Percentiles rank a stretch among this genome's conserved stretches.
These are phyloP conservation scores for Calameuta idolon DNA, from an alignment of 2,888 invertebrate genomes.

Conservation along the genomic window DNA sequence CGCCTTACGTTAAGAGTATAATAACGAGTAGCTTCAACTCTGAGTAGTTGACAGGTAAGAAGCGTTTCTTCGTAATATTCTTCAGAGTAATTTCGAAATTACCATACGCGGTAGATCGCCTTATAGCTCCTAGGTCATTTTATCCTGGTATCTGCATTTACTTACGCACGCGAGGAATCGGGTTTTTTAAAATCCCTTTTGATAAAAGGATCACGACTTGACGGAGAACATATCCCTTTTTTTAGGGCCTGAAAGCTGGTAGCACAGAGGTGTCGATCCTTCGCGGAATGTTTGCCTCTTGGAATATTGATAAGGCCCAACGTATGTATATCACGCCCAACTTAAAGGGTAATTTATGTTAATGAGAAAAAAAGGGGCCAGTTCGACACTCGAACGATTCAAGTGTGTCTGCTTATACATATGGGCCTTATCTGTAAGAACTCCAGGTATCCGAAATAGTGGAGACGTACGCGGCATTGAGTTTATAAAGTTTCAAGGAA, in stretches of 20 bases:
- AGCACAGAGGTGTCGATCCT: background rate
- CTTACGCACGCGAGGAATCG: background rate
- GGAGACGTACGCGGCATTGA: background rate
- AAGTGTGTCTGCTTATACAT: background rate
- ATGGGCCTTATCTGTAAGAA: background rate
- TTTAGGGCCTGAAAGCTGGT: background rate
- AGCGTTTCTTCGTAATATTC: background rate
- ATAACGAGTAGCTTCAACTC: background rate
- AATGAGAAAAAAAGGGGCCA: background rate
- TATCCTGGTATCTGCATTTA: background rate
- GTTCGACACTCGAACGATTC: background rate
- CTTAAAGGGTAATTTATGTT: background rate
- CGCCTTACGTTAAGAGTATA: background rate
- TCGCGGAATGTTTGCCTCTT: background rate
- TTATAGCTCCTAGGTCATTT: background rate
- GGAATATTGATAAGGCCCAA: background rate
- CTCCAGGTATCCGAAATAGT: background rate
- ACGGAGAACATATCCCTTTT: background rate
- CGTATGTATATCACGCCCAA: background rate
- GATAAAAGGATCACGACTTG: background rate
- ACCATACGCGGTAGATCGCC: background rate
- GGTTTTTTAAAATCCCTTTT: background rate
- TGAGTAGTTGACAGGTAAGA: background rate
- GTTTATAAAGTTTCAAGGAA: background rate
- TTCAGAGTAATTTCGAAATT: background rate